A percentile compares a stretch with the other conserved stretches of the same genome.
Evolutionary conservation across 1,140 invertebrate genomes (phyloP).

Genomic region (Babylonia areolata): DNA sequence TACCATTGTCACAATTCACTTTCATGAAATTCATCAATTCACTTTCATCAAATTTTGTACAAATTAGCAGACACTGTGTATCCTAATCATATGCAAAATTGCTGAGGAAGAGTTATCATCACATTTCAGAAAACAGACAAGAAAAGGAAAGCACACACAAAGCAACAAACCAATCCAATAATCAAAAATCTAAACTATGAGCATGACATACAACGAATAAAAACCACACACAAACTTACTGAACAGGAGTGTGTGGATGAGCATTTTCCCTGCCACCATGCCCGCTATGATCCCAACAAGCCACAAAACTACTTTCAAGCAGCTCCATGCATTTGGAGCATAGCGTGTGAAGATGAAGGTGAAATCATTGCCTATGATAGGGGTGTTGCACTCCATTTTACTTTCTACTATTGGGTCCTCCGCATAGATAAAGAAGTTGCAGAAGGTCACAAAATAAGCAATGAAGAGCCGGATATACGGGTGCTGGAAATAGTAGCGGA

Average conservation of each 20-base stretch:
- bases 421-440: constrained; percentile 80
- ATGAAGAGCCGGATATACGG: constrained; percentile 78
- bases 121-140: too few species aligned
- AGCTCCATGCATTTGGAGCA: constrained; percentile 77
- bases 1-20: too few species aligned
- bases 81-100: too few species aligned
- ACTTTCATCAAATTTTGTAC: too few species aligned
- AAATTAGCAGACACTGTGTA: too few species aligned
- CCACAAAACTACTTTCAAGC: constrained; percentile 79
- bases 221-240: constrained; percentile 61
- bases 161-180: too few species aligned
- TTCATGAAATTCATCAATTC: too few species aligned
- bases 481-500: constrained; percentile 80
- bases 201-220: too few species aligned
- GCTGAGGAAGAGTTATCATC: too few species aligned
- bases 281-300: constrained; percentile 77
- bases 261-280: constrained; percentile 77
- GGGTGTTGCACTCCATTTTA: constrained; percentile 77
- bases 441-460: constrained; percentile 79
- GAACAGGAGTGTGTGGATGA: constrained; percentile 74
- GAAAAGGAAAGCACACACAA: too few species aligned
- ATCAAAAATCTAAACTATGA: background rate
- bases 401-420: constrained; percentile 81
- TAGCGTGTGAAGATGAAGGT: constrained; percentile 79
- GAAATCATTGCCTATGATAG: constrained; percentile 79